These are phyloP conservation scores for Tachyglossus aculeatus DNA, from an alignment of 2,797 vertebrate genomes.

Conservation along the genomic window DNA sequence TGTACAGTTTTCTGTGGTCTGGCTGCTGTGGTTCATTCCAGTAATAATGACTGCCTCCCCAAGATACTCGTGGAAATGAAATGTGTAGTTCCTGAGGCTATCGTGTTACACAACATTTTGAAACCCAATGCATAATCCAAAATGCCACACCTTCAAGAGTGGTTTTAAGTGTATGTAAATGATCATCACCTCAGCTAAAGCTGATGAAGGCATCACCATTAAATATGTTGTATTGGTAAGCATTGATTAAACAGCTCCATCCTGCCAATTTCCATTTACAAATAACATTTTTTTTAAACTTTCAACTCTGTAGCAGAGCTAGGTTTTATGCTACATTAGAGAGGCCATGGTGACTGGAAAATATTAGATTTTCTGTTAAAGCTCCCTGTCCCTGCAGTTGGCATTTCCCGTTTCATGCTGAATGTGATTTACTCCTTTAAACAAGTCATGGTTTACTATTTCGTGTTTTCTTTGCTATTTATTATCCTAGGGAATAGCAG, in stretches of 20 bases:
- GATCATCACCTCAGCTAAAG: background rate
- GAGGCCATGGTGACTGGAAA: background rate
- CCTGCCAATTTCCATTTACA: background rate
- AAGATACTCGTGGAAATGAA: background rate
- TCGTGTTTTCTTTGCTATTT: background rate
- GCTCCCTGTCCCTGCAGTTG: background rate
- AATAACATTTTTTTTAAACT: background rate
- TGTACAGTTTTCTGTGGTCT: conserved; percentile 5
- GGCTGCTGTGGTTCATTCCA: background rate
- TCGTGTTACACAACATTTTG: background rate
- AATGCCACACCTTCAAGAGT: background rate
- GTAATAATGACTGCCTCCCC: background rate
- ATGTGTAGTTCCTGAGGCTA: background rate
- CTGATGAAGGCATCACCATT: background rate
- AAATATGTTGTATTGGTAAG: conserved; percentile 1
- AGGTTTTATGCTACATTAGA: conserved; percentile 7
- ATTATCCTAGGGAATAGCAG: background rate
- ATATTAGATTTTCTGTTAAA: background rate
- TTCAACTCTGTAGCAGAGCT: background rate
- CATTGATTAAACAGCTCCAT: conserved; percentile 12
- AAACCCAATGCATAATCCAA: background rate
- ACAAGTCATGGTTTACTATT: background rate
- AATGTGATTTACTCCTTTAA: background rate
- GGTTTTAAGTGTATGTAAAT: conserved; percentile 7
- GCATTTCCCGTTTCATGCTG: conserved; percentile 5